A percentile compares a stretch with the other conserved stretches of the same genome.
Evolutionary conservation across 2,113 vertebrate species (phyloP).

Genomic region (Nannospalax galili): DNA sequence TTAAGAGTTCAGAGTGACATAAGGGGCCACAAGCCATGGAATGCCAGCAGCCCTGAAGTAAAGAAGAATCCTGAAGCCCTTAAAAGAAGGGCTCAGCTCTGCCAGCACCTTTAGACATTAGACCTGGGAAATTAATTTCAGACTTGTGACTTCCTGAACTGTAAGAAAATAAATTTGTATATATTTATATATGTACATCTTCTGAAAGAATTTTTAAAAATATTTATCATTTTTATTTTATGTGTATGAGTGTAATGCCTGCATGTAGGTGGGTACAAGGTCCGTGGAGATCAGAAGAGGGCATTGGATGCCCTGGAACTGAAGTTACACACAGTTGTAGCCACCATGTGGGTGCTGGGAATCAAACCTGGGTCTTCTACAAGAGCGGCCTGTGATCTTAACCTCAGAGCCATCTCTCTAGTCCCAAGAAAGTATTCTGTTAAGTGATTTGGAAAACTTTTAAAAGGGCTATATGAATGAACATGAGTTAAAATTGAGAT

Average conservation of each 20-base stretch:
- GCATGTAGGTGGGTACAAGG: no score
- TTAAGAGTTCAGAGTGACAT: neutral
- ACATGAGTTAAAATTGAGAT: slow-evolving; percentile 38
- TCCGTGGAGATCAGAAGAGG: no score
- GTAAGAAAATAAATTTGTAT: neutral
- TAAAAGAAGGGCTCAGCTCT: neutral
- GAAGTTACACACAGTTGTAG: no score
- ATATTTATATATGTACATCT: neutral
- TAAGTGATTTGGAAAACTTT: neutral
- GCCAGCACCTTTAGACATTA: neutral
- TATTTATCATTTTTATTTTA: no score
- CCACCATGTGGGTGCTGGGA: no score
- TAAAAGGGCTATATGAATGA: neutral
- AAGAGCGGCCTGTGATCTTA: no score
- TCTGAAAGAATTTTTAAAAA: neutral
- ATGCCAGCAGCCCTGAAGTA: neutral
- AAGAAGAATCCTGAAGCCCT: neutral
- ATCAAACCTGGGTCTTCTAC: no score
- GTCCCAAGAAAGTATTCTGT: slow-evolving; percentile 17
- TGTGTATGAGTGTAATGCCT: no score
- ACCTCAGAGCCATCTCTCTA: no score
- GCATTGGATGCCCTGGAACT: no score
- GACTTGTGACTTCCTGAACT: neutral
- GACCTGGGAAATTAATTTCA: neutral
- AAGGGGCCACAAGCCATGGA: no score